Conservation (phyloP, 1,140 invertebrate species). For the Sipha flava region DNA sequence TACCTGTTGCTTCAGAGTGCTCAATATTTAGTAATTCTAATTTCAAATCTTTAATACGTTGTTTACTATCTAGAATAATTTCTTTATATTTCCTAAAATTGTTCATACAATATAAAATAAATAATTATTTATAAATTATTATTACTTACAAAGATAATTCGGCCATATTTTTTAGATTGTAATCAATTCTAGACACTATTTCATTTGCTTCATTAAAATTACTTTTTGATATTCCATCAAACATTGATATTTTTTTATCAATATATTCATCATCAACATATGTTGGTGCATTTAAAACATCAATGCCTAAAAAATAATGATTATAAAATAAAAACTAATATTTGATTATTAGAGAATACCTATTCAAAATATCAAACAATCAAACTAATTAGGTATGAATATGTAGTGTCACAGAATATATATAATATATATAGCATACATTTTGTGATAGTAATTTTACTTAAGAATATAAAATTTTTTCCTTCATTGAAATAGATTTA, state of each 20-base stretch:
- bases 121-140: neutral
- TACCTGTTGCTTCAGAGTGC: neutral
- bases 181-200: neutral
- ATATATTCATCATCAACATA: neutral
- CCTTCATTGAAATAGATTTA: too few relatives aligned
- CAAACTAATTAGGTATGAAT: too few relatives aligned
- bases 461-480: too few relatives aligned
- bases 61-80: constrained; percentile 21
- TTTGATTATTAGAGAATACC: too few relatives aligned
- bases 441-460: too few relatives aligned
- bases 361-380: too few relatives aligned
- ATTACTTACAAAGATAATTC: neutral
- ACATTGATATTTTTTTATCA: neutral
- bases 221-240: neutral
- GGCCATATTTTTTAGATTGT: neutral
- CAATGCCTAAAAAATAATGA: neutral
- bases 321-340: too few relatives aligned
- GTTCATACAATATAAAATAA: neutral
- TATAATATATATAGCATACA: too few relatives aligned
- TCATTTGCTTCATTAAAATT: constrained; percentile 23
- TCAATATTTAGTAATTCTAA: neutral
- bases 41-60: constrained; percentile 7
- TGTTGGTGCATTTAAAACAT: neutral
- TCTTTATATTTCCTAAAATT: constrained; percentile 21
- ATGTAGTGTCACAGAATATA: too few relatives aligned